Conservation (phyloP, 1,140 invertebrate genomes). For the Macrobrachium nipponense region DNA sequence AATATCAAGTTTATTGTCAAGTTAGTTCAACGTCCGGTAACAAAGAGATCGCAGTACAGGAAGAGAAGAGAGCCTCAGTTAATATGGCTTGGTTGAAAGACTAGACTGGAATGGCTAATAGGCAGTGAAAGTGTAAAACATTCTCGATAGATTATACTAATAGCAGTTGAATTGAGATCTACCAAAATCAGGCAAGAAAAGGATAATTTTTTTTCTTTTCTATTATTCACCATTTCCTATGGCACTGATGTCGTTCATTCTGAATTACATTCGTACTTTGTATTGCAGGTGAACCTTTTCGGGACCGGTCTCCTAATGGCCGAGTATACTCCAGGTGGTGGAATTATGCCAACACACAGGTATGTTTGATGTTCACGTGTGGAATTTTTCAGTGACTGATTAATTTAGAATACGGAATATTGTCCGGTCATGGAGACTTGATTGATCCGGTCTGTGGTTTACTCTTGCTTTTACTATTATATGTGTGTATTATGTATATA, state of each 20-base stretch:
- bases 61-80: too few relatives aligned
- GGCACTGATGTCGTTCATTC: not conserved
- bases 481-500: too few relatives aligned
- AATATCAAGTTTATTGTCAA: too few relatives aligned
- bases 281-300: slow-evolving; percentile 70
- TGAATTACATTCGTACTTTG: not conserved
- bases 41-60: too few relatives aligned
- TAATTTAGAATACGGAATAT: slow-evolving; percentile 67
- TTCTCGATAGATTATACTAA: too few relatives aligned
- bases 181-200: not conserved
- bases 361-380: slow-evolving; percentile 43
- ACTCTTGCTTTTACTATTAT: too few relatives aligned
- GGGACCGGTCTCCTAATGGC: slow-evolving; percentile 70
- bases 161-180: too few relatives aligned
- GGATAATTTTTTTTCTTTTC: not conserved
- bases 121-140: too few relatives aligned
- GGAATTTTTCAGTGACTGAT: slow-evolving; percentile 60
- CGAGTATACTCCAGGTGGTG: slow-evolving; percentile 72
- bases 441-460: slow-evolving; percentile 64
- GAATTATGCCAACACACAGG: slow-evolving; percentile 70
- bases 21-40: too few relatives aligned
- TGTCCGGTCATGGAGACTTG: slow-evolving; percentile 66
- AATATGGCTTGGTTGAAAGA: too few relatives aligned
- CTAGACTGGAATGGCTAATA: too few relatives aligned
- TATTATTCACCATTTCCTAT: not conserved